A percentile compares a stretch with the other conserved stretches of the same genome.
These are phyloP conservation scores for Caranx ignobilis DNA, from an alignment of 2,113 vertebrate species.

Conservation along the genomic window DNA sequence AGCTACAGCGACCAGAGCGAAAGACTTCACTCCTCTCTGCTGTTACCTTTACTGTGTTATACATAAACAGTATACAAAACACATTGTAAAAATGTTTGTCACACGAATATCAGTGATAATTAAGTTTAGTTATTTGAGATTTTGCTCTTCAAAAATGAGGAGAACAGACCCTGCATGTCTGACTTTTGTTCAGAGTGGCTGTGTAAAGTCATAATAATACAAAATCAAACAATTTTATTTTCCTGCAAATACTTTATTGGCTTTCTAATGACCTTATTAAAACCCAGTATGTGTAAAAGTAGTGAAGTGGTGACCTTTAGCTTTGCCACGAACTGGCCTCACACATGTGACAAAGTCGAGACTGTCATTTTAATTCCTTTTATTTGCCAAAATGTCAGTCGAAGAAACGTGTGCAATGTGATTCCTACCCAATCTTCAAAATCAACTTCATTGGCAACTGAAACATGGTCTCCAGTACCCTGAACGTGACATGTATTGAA, in stretches of 20 bases:
- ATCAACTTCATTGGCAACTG: background rate
- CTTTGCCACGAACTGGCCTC: background rate
- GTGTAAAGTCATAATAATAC: background rate
- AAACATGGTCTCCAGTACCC: background rate
- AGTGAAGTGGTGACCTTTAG: background rate
- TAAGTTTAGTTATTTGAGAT: background rate
- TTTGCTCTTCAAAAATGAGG: too few relatives aligned
- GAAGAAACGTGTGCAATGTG: background rate
- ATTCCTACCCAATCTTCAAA: background rate
- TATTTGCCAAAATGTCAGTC: background rate
- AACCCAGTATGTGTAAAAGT: background rate
- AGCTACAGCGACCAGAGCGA: slow-evolving; percentile 13
- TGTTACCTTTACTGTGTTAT: background rate
- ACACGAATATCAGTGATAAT: background rate
- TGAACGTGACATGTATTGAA: background rate
- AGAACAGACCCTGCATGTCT: background rate
- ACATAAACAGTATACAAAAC: background rate
- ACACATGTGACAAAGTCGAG: background rate
- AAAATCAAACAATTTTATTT: background rate
- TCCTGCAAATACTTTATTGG: background rate
- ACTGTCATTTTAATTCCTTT: background rate
- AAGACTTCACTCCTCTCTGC: slow-evolving; percentile 5
- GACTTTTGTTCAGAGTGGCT: background rate
- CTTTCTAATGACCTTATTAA: background rate
- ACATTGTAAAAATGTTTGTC: background rate